These are phyloP conservation scores for Notolepis coatsorum DNA, from an alignment of 2,797 vertebrate genomes.

Conservation along the genomic window DNA sequence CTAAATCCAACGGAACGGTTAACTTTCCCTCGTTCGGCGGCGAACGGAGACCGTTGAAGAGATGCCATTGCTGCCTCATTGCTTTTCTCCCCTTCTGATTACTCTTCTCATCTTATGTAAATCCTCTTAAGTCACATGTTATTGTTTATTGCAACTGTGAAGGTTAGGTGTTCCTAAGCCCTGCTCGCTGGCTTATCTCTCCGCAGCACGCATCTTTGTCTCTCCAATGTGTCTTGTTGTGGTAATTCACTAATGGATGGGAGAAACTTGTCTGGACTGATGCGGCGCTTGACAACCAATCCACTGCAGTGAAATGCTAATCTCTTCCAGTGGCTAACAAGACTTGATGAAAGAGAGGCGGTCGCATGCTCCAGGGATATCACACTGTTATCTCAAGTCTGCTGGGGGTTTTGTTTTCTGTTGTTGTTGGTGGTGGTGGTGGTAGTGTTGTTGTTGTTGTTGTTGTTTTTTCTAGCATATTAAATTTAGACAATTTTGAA, in stretches of 20 bases:
- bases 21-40: slow-evolving; percentile 76
- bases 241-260: slow-evolving; percentile 83
- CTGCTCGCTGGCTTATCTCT: slow-evolving; percentile 83
- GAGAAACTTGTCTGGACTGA: slow-evolving; percentile 84
- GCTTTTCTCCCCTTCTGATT: slow-evolving; percentile 81
- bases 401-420: slow-evolving; percentile 27
- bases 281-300: slow-evolving; percentile 79
- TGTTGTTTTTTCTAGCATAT: slow-evolving; percentile 7
- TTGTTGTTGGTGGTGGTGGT: too few species aligned
- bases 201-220: slow-evolving; percentile 85
- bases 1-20: slow-evolving; percentile 74
- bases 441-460: neutral
- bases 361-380: slow-evolving; percentile 74
- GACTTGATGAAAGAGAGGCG: slow-evolving; percentile 73
- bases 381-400: slow-evolving; percentile 64
- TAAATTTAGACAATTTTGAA: slow-evolving; percentile 47
- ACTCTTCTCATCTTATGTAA: slow-evolving; percentile 87
- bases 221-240: slow-evolving; percentile 83
- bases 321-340: slow-evolving; percentile 79
- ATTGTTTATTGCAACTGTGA: slow-evolving; percentile 87
- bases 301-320: slow-evolving; percentile 77
- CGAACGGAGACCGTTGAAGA: slow-evolving; percentile 77
- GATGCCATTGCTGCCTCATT: slow-evolving; percentile 84
- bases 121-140: slow-evolving; percentile 89
- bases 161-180: slow-evolving; percentile 88